Evolutionary conservation across 2,797 vertebrate genomes (phyloP).

Genomic region (Enteromius radiatus): DNA sequence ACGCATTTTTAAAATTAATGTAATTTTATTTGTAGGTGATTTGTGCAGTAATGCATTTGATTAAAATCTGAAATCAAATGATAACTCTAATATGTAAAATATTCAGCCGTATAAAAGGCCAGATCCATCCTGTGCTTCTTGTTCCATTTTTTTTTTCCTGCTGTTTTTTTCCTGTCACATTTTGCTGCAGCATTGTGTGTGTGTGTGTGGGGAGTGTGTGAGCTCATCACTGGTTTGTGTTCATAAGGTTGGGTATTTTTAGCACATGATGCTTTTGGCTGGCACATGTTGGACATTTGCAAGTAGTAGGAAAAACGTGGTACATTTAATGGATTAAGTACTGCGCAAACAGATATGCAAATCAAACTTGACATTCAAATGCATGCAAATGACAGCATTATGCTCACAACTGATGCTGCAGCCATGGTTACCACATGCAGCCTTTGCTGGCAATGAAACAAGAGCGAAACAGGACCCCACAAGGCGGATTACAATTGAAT

Average conservation of each 20-base stretch:
- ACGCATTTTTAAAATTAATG: too few relatives aligned
- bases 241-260: slow-evolving; percentile 54
- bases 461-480: neutral
- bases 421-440: neutral
- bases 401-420: neutral
- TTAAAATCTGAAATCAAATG: neutral
- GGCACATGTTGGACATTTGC: slow-evolving; percentile 74
- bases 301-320: slow-evolving; percentile 70
- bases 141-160: neutral
- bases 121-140: neutral
- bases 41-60: neutral
- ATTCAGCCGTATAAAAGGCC: neutral
- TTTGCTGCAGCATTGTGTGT: neutral
- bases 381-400: neutral
- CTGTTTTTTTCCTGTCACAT: neutral
- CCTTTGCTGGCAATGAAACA: neutral
- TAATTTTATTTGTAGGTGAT: neutral
- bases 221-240: slow-evolving; percentile 23
- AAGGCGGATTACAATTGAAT: neutral
- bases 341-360: neutral
- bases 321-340: neutral
- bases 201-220: neutral
- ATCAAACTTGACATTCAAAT: slow-evolving; percentile 5
- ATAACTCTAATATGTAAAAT: neutral
- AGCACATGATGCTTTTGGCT: slow-evolving; percentile 70